These are phyloP conservation scores for Alexandromys fortis DNA, from an alignment of 2,113 vertebrate genomes.

Conservation along the genomic window DNA sequence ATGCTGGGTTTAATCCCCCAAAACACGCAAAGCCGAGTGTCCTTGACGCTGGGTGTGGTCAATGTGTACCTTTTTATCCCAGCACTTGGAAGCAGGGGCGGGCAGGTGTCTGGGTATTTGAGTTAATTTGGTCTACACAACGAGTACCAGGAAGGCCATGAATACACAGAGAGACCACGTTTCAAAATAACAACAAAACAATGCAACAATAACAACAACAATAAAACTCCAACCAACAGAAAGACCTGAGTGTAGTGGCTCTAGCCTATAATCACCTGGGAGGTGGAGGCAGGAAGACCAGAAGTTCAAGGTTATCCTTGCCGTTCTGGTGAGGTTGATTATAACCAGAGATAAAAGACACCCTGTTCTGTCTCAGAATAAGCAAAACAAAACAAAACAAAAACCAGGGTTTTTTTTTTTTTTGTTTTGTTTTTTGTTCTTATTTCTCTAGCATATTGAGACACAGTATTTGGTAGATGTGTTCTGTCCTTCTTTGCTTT, in stretches of 20 bases:
- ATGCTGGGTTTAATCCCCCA: not conserved
- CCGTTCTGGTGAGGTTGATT: not conserved
- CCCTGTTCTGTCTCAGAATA: not conserved
- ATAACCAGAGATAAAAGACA: not conserved
- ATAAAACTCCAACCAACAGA: not conserved
- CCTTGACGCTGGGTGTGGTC: not conserved
- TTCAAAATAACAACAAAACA: not conserved
- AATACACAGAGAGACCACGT: not conserved
- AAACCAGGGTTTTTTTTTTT: not conserved
- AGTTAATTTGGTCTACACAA: not conserved
- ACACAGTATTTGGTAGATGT: not conserved
- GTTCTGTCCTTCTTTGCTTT: not conserved
- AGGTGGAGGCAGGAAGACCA: not conserved
- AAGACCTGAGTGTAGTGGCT: not conserved
- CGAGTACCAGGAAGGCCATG: not conserved
- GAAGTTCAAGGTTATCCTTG: not conserved
- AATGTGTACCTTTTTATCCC: not conserved
- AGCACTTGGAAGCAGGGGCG: not conserved
- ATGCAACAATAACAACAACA: not conserved
- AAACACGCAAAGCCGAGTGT: not conserved
- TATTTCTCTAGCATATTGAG: not conserved
- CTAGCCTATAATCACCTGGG: not conserved
- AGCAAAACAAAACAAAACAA: not conserved
- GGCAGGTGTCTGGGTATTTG: not conserved
- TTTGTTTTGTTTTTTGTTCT: not conserved